These are phyloP conservation scores for Bufo gargarizans DNA, from an alignment of 2,113 vertebrate genomes.

Conservation along the genomic window DNA sequence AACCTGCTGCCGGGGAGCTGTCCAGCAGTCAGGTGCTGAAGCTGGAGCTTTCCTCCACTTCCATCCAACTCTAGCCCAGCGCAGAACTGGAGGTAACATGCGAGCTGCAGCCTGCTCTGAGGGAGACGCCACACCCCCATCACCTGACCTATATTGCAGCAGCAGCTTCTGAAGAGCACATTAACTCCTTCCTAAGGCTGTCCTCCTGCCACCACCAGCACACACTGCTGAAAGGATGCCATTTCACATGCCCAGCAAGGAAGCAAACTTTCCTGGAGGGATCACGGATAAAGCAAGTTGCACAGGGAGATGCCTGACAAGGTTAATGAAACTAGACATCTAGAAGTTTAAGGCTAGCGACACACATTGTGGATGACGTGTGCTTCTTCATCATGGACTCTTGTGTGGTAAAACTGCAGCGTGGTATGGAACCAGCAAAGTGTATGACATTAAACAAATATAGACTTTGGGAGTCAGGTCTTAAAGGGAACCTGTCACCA, in stretches of 20 bases:
- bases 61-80: neutral
- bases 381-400: no score
- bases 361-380: no score
- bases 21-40: slow-evolving; percentile 40
- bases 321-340: no score
- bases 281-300: neutral
- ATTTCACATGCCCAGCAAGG: neutral
- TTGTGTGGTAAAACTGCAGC: no score
- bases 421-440: no score
- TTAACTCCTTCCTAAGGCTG: slow-evolving; percentile 49
- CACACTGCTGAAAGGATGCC: neutral
- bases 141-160: slow-evolving; percentile 58
- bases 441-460: no score
- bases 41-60: neutral
- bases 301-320: no score
- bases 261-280: neutral
- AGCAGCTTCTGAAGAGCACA: slow-evolving; percentile 45
- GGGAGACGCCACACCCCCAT: slow-evolving; percentile 51
- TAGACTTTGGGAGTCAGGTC: no score
- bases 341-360: no score
- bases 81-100: slow-evolving; percentile 35
- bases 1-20: slow-evolving; percentile 30
- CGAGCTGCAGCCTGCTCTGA: slow-evolving; percentile 42
- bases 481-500: no score
- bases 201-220: slow-evolving; percentile 32